Evolutionary conservation across 37 sponge, comb jelly and placozoan species (phyloP).

Genomic region (Bolinopsis microptera): DNA sequence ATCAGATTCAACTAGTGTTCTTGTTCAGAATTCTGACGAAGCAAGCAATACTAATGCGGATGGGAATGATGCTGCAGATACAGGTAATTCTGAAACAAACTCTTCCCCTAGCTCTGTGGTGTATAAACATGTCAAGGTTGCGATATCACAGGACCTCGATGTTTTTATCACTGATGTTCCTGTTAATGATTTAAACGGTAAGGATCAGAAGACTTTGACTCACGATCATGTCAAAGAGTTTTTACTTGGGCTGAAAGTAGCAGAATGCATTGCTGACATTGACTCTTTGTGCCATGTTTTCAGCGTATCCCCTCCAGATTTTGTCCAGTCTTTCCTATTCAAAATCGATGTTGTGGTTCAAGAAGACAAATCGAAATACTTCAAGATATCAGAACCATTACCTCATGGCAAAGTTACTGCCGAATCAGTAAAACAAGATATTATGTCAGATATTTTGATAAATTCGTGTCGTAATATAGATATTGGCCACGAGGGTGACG

Average conservation of each 20-base stretch:
- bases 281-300: constrained; percentile 4
- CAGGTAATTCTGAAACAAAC: not conserved
- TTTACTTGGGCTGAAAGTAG: constrained; percentile 38
- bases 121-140: constrained; percentile 39
- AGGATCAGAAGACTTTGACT: not conserved
- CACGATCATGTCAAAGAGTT: not conserved
- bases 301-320: not conserved
- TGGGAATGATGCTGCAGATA: not conserved
- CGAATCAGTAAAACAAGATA: not conserved
- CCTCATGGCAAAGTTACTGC: not conserved
- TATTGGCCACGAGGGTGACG: not conserved
- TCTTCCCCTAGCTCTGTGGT: not conserved
- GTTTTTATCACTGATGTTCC: constrained; percentile 57
- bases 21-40: not conserved
- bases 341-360: not conserved
- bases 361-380: not conserved
- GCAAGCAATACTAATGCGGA: not conserved
- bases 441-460: not conserved
- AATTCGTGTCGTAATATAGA: not conserved
- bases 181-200: not conserved
- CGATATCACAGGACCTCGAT: constrained; percentile 50
- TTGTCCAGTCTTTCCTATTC: not conserved
- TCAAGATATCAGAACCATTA: constrained; percentile 24
- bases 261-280: constrained; percentile 41
- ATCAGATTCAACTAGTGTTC: too few species aligned